These are phyloP conservation scores for Sebastiscus albofasciatus DNA, from an alignment of 2,797 vertebrate genomes.

Conservation along the genomic window DNA sequence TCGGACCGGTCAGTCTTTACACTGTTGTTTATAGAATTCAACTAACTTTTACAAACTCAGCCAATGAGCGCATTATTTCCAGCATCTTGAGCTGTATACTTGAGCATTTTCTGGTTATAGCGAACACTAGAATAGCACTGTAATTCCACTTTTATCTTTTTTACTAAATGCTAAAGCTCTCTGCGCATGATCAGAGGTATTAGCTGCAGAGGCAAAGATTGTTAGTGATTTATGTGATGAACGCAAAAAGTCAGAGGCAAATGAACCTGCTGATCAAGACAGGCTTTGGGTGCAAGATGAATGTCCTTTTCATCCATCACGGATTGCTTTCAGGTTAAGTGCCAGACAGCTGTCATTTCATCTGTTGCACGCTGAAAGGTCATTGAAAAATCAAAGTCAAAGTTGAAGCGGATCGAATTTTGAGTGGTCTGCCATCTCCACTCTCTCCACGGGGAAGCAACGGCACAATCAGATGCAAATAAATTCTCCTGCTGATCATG, in stretches of 20 bases:
- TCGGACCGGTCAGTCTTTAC: neutral
- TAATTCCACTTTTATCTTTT: neutral
- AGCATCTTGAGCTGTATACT: neutral
- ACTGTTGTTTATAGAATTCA: constrained; percentile 3
- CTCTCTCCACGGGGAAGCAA: neutral
- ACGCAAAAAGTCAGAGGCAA: neutral
- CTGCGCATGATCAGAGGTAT: neutral
- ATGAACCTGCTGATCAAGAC: constrained; percentile 6
- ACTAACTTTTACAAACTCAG: constrained; percentile 3
- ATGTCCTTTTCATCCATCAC: constrained; percentile 8
- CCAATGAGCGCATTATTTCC: neutral
- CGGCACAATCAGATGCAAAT: neutral
- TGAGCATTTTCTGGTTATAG: neutral
- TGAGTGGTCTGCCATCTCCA: neutral
- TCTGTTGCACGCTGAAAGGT: constrained; percentile 31
- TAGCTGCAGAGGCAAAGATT: neutral
- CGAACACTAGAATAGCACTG: neutral
- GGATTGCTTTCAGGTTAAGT: constrained; percentile 43
- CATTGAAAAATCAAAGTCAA: constrained; percentile 2
- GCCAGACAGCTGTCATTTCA: constrained; percentile 47
- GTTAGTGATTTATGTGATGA: neutral
- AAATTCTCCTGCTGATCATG: neutral
- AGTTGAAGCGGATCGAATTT: constrained; percentile 21
- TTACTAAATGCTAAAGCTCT: neutral
- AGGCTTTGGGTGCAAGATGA: neutral